phyloP scores from a whole-genome alignment of 2,113 vertebrate species.

The Vulpes vulpes region DNA sequence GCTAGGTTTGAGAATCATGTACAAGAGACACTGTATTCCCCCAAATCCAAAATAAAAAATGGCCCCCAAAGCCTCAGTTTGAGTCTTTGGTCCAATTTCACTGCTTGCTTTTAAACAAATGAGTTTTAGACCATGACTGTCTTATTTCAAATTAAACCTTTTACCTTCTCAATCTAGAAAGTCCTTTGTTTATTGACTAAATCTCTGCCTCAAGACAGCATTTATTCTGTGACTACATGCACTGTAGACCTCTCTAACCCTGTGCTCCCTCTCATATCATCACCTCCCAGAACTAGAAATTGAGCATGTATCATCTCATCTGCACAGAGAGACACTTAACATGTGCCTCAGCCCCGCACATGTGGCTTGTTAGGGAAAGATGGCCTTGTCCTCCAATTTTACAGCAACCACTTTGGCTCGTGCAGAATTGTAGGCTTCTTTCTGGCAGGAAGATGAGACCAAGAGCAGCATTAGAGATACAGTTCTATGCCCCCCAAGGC shows the following conservation, averaged over 20 bases:
- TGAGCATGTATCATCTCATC: not conserved
- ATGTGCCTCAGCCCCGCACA: not conserved
- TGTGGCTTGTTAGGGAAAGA: not conserved
- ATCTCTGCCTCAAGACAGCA: not conserved
- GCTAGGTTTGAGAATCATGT: not conserved
- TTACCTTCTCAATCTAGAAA: not conserved
- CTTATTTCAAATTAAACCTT: constrained; percentile 5
- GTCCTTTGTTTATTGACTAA: not conserved
- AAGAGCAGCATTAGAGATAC: not conserved
- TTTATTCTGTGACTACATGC: not conserved
- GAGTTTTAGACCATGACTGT: not conserved
- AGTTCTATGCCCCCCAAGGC: not conserved
- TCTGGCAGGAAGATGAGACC: constrained; percentile 29
- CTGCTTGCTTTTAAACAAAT: not conserved
- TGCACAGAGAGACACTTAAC: not conserved
- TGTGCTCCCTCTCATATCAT: not conserved
- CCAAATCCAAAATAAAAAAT: not conserved
- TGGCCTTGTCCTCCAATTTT: constrained; percentile 8
- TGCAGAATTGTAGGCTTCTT: not conserved
- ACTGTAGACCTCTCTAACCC: not conserved
- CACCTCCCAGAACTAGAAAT: not conserved
- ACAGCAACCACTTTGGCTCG: constrained; percentile 4
- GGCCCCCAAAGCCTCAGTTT: not conserved
- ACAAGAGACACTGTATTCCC: not conserved
- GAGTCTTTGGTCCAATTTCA: not conserved